Evolutionary conservation across 2,113 vertebrate species (phyloP), one percentile per base, ranked within the genome.

Genomic region (Psittacus erithacus): DNA sequence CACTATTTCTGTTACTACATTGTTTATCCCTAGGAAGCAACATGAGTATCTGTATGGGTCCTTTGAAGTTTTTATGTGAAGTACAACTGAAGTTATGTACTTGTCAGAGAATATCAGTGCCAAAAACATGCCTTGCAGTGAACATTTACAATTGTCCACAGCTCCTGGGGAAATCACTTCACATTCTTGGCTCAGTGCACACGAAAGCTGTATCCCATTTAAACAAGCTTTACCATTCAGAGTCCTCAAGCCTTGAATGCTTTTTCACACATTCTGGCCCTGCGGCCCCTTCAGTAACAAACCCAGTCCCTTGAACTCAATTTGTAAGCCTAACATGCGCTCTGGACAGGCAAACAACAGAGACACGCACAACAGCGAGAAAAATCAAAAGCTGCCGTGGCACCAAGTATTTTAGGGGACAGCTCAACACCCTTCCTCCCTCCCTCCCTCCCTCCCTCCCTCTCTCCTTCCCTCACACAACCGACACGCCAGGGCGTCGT

Each of bases 111-210:
- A 29, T 39, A 38, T 5, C n/a, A 7, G 50, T 27, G 80, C 71
- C 68, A 83, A 86, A 88, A 24, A 70, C 59, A 59, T 9, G 63
- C 31, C 44, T 88, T 18, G 35, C 7, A 12, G 18, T 6, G 31
- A 94, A 73, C 52, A 64, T 93, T 90, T 65, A 46, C 39, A 55
- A 62, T 18, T 31, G 75, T 49, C 71, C 25, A 5, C 22, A 41
- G 71, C 76, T 93, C 71, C 88, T 41, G 38, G 38, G 59, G 76
- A 86, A 97, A 67, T 83, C 27, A 80, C 41, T 86, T 67, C 82
- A 29, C 59, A 27, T 65, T 74, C 79, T 44, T 73, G 85, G 79
- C 80, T 57, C 52, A 15, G 47, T 14, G 8, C 49, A 60, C 70
- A 88, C 85, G 82, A 92, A 87, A 94, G 52, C 82, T 47, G 67